These are phyloP conservation scores for Ochropleura plecta DNA, from an alignment of 2,888 invertebrate genomes.

Conservation along the genomic window DNA sequence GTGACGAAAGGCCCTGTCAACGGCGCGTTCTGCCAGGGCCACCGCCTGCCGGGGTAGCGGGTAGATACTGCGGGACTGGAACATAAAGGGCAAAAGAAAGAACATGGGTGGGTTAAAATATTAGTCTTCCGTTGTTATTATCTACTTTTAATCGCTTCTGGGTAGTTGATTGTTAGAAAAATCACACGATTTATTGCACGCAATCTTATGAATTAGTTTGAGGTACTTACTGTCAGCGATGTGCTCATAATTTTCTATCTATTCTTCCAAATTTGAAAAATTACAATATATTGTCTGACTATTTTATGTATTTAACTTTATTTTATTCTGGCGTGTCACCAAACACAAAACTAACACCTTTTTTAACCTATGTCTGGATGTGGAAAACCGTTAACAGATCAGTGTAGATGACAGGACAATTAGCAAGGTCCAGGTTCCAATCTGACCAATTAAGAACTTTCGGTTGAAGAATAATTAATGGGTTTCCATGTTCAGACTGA, in stretches of 20 bases:
- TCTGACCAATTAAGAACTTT: neutral
- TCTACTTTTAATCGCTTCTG: neutral
- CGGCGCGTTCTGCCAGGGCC: too few relatives aligned
- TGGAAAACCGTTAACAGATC: too few relatives aligned
- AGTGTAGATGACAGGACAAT: too few relatives aligned
- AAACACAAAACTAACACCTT: neutral
- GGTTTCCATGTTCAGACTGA: neutral
- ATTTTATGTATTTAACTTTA: neutral
- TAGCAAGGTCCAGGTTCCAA: too few relatives aligned
- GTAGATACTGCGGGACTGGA: too few relatives aligned
- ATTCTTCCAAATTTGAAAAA: slow-evolving; percentile 13
- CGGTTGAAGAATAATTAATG: neutral
- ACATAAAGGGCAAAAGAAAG: too few relatives aligned
- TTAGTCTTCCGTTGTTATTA: neutral
- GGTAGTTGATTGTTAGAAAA: slow-evolving; percentile 1
- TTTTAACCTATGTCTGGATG: too few relatives aligned
- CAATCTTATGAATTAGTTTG: slow-evolving; percentile 19
- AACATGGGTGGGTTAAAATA: neutral
- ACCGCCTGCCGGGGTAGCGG: too few relatives aligned
- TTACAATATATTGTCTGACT: neutral
- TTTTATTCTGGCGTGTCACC: neutral
- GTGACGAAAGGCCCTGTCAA: too few relatives aligned
- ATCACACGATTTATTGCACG: slow-evolving; percentile 21
- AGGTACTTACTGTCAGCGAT: slow-evolving; percentile 12
- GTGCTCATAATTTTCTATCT: slow-evolving; percentile 22